phyloP scores from a whole-genome alignment of 1,140 invertebrate species.

The Ceratosolen fusciceps region DNA sequence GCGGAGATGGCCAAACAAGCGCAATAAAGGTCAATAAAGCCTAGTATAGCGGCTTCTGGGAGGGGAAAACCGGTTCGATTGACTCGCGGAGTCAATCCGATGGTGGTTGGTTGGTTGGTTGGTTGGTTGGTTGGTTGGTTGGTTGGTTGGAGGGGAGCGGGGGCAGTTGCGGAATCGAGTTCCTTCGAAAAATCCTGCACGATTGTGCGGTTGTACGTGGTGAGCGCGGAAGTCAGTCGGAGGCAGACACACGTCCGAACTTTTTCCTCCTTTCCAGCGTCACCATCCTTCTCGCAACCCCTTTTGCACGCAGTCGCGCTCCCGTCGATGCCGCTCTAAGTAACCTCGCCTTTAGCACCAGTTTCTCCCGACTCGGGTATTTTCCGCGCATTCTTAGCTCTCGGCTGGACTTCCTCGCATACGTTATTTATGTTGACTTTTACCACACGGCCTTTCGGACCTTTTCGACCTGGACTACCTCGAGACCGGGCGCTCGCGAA shows the following conservation, averaged over 20 bases:
- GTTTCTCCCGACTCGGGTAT: neutral
- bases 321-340: neutral
- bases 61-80: slow-evolving; percentile 13
- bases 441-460: too few species aligned
- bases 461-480: too few species aligned
- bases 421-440: neutral
- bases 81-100: neutral
- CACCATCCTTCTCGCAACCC: neutral
- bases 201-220: neutral
- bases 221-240: neutral
- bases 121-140: neutral
- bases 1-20: slow-evolving; percentile 35
- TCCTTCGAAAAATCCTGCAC: slow-evolving; percentile 20
- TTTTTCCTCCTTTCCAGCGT: slow-evolving; percentile 39
- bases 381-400: neutral
- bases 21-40: slow-evolving; percentile 40
- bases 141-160: neutral
- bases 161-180: neutral
- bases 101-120: neutral
- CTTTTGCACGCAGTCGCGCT: neutral
- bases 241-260: slow-evolving; percentile 7
- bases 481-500: too few species aligned
- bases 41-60: slow-evolving; percentile 17
- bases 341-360: slow-evolving; percentile 19
- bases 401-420: neutral